These are phyloP conservation scores for Tetranychus truncatus DNA, from an alignment of 2,888 invertebrate species.

Conservation along the genomic window DNA sequence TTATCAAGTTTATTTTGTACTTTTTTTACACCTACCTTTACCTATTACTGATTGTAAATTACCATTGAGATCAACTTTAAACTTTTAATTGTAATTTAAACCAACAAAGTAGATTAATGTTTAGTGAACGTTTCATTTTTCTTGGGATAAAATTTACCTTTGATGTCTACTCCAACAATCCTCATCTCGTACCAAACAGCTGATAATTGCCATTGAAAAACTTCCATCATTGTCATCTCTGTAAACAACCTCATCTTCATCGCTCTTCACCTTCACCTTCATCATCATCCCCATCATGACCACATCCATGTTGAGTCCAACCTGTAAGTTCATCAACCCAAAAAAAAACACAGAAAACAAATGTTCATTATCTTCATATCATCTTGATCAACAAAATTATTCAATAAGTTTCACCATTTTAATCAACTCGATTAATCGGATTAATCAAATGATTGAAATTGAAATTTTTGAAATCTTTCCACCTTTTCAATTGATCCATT, in stretches of 20 bases:
- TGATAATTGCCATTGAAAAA: not conserved
- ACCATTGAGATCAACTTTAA: too few relatives aligned
- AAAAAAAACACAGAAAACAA: not conserved
- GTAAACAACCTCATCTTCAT: not conserved
- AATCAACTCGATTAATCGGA: too few relatives aligned
- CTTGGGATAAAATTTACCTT: not conserved
- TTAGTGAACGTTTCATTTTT: not conserved
- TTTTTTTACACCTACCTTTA: too few relatives aligned
- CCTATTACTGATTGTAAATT: too few relatives aligned
- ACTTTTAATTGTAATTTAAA: not conserved
- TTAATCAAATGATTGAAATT: too few relatives aligned
- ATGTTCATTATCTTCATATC: not conserved
- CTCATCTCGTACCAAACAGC: not conserved
- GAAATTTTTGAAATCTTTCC: too few relatives aligned
- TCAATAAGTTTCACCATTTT: not conserved
- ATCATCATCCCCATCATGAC: not conserved
- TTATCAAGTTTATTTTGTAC: too few relatives aligned
- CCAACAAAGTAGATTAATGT: not conserved
- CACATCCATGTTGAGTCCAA: not conserved
- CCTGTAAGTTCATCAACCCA: not conserved
- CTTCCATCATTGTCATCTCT: not conserved
- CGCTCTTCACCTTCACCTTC: not conserved
- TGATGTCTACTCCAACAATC: not conserved
- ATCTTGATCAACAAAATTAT: not conserved
- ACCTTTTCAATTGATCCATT: too few relatives aligned